Base-by-base conservation (phyloP, 2,888 invertebrate species). In the Coelinius sp. region DNA sequence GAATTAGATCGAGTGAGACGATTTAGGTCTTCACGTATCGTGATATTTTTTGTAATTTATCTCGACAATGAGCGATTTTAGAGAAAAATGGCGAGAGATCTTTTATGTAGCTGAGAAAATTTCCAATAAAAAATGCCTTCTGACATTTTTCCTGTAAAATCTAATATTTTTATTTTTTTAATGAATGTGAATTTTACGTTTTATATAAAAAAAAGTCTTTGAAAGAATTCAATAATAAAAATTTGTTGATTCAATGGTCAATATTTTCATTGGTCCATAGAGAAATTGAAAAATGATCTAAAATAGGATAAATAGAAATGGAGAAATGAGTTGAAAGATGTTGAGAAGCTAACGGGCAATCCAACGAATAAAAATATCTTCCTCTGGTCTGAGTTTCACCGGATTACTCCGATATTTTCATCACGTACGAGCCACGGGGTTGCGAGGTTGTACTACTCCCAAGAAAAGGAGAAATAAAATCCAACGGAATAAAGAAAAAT, bases 391-490 rank as follows among this genome's bases (percentile, higher is more conserved):
- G 56, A 31, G 31, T 56, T 56, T 56, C 56, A 56, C 56, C 20
- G 35, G 53, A 53, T 53, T 53, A 53, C 24, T 53, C 27, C 20
- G 35, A 20, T 62, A 62, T 62, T 62, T 62, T 62, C 59, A 62
- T 62, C 59, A 62, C 59, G 59, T 62, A 62, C 31, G 35, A 62
- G 20, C 52, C 17, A 14, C 27, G 67, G 31, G 64, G 64, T 64
- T 46, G 65, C 35, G 65, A 69, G 41, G 68, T 64, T 68, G 53
- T 27, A 31, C 17, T 14, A 67, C 49, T 25, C 46, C 17, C 14
- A 52, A 20, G 31, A 35, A 20, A 14, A 25, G 12, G n/a, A n/a
- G 14, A 66, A 24, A 25, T 20, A 38, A 38, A 64, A 38, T 35
- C 7, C 1, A 49, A 25, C 2, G 14, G 7, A 25, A 24, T 24